Evolutionary conservation across 2,888 invertebrate species (phyloP), one percentile per base, ranked within the genome.

Genomic region (Gnatocerus cornutus): DNA sequence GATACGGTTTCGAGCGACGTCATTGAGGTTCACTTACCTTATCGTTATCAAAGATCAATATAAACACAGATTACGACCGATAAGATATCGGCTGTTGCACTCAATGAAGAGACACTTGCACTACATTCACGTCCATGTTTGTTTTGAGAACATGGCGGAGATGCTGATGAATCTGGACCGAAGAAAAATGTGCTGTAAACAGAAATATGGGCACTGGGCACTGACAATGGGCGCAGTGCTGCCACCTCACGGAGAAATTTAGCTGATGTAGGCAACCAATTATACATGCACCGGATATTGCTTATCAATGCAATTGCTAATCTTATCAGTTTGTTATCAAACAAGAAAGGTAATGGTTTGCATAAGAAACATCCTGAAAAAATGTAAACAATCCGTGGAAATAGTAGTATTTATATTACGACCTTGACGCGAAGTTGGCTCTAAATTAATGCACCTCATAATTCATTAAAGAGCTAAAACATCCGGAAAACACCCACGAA

Each of bases 131-230:
- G 33, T 68, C 68, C 68, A 68, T 68, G 33, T 61, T 68, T 68
- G 61, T 68, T 61, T 59, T 53, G 29, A 30, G 33, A 68, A 68
- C 61, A 68, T 68, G 68, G 68, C 61, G 61, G 68, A 68, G 58
- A 39, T 61, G 61, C 27, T 61, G 61, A 50, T 27, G 53, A 53
- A 61, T 61, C 55, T 68, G 68, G 68, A 68, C 61, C 68, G 27
- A 68, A 46, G 27, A 68, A 55, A 67, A 61, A 61, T 68, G 53
- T 43, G 46, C 58, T 58, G 58, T 43, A 48, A 48, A 39, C 41
- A 58, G 33, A 66, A 41, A 46, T 45, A 27, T 13, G 52, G 52
- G 9, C 16, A 56, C 33, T 37, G 21, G n/a, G n/a, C n/a, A 21
- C 29, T 45, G 29, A 21, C 37, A 21, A 37, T 41, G 30, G 39